Evolutionary conservation across 2,797 vertebrate genomes (phyloP).

Genomic region (Synanceia verrucosa): DNA sequence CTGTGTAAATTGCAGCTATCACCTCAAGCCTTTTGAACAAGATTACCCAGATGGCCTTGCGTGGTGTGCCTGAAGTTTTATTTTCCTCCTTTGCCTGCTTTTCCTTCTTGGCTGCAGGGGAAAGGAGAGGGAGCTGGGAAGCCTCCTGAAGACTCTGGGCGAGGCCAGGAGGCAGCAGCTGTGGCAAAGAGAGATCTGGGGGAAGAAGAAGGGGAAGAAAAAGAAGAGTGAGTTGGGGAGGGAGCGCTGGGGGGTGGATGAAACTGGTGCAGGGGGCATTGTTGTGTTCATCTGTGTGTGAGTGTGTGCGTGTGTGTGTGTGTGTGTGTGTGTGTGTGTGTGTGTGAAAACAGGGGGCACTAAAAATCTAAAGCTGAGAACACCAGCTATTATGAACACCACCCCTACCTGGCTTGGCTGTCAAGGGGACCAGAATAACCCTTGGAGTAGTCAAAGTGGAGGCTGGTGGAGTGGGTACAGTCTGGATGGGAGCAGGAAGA

Average conservation of each 20-base stretch:
- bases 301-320: constrained; percentile 50
- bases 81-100: constrained; percentile 80
- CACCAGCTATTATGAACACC: constrained; percentile 63
- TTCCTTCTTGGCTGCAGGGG: constrained; percentile 78
- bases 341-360: constrained; percentile 32
- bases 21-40: constrained; percentile 87
- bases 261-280: constrained; percentile 61
- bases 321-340: constrained; percentile 46
- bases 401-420: constrained; percentile 64
- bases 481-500: constrained; percentile 40
- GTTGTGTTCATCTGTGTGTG: constrained; percentile 53
- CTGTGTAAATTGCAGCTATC: constrained; percentile 87
- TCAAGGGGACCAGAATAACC: constrained; percentile 57
- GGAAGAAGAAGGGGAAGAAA: constrained; percentile 54
- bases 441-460: constrained; percentile 43
- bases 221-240: constrained; percentile 51
- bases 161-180: constrained; percentile 79
- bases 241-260: constrained; percentile 57
- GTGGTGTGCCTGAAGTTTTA: constrained; percentile 85
- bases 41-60: constrained; percentile 89
- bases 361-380: constrained; percentile 59
- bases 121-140: constrained; percentile 77
- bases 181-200: constrained; percentile 80
- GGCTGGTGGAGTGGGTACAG: constrained; percentile 11
- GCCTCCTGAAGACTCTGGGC: constrained; percentile 80